Conservation (phyloP, 2,797 vertebrate species). For the Characodon lateralis region DNA sequence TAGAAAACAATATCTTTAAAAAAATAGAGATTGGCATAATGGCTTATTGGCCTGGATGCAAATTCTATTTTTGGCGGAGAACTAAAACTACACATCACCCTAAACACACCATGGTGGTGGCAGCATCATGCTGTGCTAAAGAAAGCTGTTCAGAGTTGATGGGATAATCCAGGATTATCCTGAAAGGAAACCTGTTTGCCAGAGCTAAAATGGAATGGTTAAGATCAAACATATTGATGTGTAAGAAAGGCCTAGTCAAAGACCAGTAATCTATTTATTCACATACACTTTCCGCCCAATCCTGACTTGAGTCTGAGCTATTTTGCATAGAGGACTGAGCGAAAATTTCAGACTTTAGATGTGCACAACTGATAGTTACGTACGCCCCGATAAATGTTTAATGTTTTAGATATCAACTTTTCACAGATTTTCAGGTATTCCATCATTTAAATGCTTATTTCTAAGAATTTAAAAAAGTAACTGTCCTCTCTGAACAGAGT, state of each 20-base stretch:
- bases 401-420: background rate
- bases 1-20: too few relatives aligned
- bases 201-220: background rate
- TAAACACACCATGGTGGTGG: background rate
- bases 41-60: too few relatives aligned
- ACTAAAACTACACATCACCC: too few relatives aligned
- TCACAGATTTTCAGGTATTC: too few relatives aligned
- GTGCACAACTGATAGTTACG: background rate
- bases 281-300: background rate
- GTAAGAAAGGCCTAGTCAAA: background rate
- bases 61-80: too few relatives aligned
- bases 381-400: background rate
- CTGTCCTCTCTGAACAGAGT: too few relatives aligned
- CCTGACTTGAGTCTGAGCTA: background rate
- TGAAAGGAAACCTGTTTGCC: background rate
- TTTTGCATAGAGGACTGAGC: background rate
- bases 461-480: background rate
- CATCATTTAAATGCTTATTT: background rate
- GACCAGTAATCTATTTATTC: background rate
- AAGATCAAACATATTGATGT: background rate
- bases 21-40: too few relatives aligned
- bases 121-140: background rate
- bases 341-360: background rate
- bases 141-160: background rate
- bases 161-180: background rate